Evolutionary conservation across 2,888 invertebrate species (phyloP).

Genomic region (Phortica magna): DNA sequence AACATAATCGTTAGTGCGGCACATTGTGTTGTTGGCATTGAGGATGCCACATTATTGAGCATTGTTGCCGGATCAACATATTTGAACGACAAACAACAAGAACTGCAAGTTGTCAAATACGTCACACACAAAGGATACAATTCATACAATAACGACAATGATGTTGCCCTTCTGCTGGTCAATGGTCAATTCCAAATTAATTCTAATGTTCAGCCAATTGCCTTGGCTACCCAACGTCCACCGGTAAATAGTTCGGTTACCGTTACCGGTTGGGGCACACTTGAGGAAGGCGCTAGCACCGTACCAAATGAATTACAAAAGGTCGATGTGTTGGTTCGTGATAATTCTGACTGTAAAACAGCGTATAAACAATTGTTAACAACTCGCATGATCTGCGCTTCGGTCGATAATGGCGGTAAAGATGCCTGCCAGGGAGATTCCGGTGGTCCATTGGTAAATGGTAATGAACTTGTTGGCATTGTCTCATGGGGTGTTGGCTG

Average conservation of each 20-base stretch:
- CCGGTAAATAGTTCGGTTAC: slow-evolving; percentile 49
- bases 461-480: slow-evolving; percentile 64
- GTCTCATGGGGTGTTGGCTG: slow-evolving; percentile 74
- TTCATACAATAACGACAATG: slow-evolving; percentile 79
- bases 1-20: slow-evolving; percentile 65
- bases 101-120: slow-evolving; percentile 79
- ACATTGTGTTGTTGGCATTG: slow-evolving; percentile 62
- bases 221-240: slow-evolving; percentile 79
- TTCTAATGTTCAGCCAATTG: slow-evolving; percentile 80
- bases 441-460: slow-evolving; percentile 68
- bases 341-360: slow-evolving; percentile 56
- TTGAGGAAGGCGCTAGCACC: slow-evolving; percentile 40
- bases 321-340: slow-evolving; percentile 62
- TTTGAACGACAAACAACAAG: slow-evolving; percentile 49
- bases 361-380: slow-evolving; percentile 60
- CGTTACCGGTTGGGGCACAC: slow-evolving; percentile 72
- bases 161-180: slow-evolving; percentile 81
- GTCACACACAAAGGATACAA: slow-evolving; percentile 80
- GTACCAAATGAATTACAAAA: slow-evolving; percentile 59
- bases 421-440: slow-evolving; percentile 76
- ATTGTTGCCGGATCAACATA: slow-evolving; percentile 63
- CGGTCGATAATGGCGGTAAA: slow-evolving; percentile 63
- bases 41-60: slow-evolving; percentile 47
- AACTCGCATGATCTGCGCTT: slow-evolving; percentile 70
- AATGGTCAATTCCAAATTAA: slow-evolving; percentile 76